Conservation (phyloP, 1,140 invertebrate genomes). For the Acromyrmex charruanus region DNA sequence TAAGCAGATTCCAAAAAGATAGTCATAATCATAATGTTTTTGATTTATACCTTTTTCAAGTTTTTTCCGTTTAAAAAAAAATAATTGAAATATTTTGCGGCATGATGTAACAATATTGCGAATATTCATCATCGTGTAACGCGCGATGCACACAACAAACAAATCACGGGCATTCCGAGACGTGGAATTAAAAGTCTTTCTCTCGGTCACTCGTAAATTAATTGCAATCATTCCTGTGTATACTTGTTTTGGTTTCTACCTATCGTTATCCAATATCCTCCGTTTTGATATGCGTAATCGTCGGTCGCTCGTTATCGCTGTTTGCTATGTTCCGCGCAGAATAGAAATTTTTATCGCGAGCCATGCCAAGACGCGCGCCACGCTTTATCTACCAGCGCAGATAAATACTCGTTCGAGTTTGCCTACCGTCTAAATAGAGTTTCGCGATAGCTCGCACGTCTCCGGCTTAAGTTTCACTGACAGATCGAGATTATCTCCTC, state of each 20-base stretch:
- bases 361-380: slow-evolving; percentile 40
- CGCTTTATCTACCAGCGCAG: slow-evolving; percentile 48
- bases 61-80: neutral
- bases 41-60: neutral
- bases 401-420: slow-evolving; percentile 43
- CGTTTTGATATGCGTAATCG: slow-evolving; percentile 42
- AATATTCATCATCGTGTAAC: neutral
- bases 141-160: neutral
- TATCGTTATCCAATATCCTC: slow-evolving; percentile 54
- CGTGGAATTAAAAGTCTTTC: slow-evolving; percentile 14
- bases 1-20: neutral
- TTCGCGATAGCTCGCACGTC: slow-evolving; percentile 34
- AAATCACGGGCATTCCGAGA: neutral
- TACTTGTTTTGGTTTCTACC: neutral
- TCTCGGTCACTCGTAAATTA: slow-evolving; percentile 3
- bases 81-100: slow-evolving; percentile 11
- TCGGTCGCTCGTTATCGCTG: slow-evolving; percentile 32
- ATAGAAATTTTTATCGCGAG: slow-evolving; percentile 62
- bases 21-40: neutral
- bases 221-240: neutral
- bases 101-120: slow-evolving; percentile 15
- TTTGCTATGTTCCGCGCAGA: slow-evolving; percentile 35
- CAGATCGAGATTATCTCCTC: slow-evolving; percentile 19
- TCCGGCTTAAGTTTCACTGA: slow-evolving; percentile 28
- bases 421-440: slow-evolving; percentile 52